A percentile compares a stretch with the other conserved stretches of the same genome.
phyloP scores from a whole-genome alignment of 2,888 invertebrate genomes.

The Scotopteryx bipunctaria region DNA sequence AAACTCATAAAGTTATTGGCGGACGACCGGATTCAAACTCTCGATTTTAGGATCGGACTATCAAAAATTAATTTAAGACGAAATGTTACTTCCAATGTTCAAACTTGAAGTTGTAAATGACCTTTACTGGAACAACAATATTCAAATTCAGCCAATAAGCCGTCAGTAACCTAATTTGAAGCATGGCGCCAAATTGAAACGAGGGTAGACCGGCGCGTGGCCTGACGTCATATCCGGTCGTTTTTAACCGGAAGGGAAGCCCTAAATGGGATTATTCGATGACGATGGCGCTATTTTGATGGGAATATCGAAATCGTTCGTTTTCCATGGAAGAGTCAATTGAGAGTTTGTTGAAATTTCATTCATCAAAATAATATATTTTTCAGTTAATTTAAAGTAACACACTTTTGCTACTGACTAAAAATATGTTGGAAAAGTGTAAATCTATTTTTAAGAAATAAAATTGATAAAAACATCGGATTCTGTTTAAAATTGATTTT shows the following conservation, averaged over 20 bases:
- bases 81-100: not conserved
- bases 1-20: too few species aligned
- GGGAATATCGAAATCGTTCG: slow-evolving; percentile 22
- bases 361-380: too few species aligned
- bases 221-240: slow-evolving; percentile 56
- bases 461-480: too few species aligned
- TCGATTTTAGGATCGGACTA: too few species aligned
- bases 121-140: slow-evolving; percentile 7
- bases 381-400: too few species aligned
- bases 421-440: too few species aligned
- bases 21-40: too few species aligned
- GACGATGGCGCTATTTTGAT: slow-evolving; percentile 32
- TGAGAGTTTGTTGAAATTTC: too few species aligned
- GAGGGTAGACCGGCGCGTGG: slow-evolving; percentile 62
- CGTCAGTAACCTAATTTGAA: slow-evolving; percentile 50
- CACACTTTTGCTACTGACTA: too few species aligned
- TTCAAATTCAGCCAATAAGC: slow-evolving; percentile 40
- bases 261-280: slow-evolving; percentile 44
- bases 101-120: not conserved
- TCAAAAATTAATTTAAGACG: too few species aligned
- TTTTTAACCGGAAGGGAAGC: slow-evolving; percentile 48
- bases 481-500: too few species aligned
- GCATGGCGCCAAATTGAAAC: slow-evolving; percentile 62
- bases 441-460: too few species aligned
- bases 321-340: slow-evolving; percentile 15